Base-by-base conservation (phyloP, 1,140 invertebrate species). In the Tigriopus japonicus region DNA sequence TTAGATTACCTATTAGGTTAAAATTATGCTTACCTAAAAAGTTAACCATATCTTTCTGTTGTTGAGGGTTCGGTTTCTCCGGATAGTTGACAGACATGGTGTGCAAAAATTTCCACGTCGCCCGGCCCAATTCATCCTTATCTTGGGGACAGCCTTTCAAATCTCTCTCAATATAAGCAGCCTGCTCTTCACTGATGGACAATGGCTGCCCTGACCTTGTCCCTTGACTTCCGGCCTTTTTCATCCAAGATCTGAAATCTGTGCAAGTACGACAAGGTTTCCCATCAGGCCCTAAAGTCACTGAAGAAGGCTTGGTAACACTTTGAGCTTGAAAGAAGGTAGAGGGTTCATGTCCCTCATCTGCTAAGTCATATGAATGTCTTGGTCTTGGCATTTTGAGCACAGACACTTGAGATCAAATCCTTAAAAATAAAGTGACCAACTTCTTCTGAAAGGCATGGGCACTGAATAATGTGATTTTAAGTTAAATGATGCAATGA, bases 21-120 rank as follows among this genome's bases (percentile, higher is more conserved):
- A 43, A 43, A 12, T 43, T n/a, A 12, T 12, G n/a, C 10, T 51
- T 51, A 51, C 45, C 45, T 51, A 51, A 21, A 10, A 51, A 51
- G 45, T 17, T 21, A 24, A 54, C 28, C 28, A 35, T 35, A 35
- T 35, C 28, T 9, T 35, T 35, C 9, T 35, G 28, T 35, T 66
- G 3, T n/a, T 54, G n/a, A n/a, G 70, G 68, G 0, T 80, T 80
- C 0, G 95, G 93, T 65, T 84, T 80, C 13, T 87, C 80, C 0
- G 95, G 92, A 75, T 86, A 98, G 71, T 93, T 87, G 0, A 91
- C 90, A 5, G 91, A 90, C 81, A 98, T 94, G 14, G 94, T 92
- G 69, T 99, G 95, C 0, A 99, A 75, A 65, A 98, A 82, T 42
- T 83, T 81, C 95, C 95, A 99, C 6, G 93, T 77, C 24, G 71